Evolutionary conservation across 2,113 vertebrate species (phyloP).

Genomic region (Prunella fulvescens): DNA sequence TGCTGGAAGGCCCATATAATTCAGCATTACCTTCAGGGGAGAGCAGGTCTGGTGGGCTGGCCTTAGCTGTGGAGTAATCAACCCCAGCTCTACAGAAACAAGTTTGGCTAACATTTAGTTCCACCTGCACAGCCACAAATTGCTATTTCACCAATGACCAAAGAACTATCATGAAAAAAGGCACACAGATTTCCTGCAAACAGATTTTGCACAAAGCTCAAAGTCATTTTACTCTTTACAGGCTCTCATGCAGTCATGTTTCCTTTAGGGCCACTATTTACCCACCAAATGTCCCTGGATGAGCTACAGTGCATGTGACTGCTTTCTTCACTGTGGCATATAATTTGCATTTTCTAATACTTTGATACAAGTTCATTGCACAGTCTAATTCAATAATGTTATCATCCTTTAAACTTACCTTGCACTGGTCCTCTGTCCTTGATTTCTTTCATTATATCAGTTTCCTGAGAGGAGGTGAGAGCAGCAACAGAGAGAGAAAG

Average conservation of each 20-base stretch:
- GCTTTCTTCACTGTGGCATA: neutral
- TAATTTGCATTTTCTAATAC: neutral
- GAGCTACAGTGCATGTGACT: neutral
- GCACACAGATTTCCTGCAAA: neutral
- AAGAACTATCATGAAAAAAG: neutral
- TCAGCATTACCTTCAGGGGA: neutral
- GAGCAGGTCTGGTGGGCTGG: neutral
- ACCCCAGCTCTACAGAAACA: neutral
- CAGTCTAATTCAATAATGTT: neutral
- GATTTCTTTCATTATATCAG: conserved; percentile 79
- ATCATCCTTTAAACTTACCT: conserved; percentile 48
- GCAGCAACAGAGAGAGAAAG: neutral
- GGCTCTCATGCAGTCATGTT: neutral
- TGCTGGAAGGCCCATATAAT: neutral
- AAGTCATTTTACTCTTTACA: neutral
- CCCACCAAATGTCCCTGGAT: neutral
- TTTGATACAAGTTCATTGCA: neutral
- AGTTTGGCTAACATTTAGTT: neutral
- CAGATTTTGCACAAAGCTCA: neutral
- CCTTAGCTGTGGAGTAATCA: accelerated
- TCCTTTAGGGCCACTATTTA: neutral
- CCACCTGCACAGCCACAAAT: neutral
- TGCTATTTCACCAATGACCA: neutral
- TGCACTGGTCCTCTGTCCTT: conserved; percentile 78
- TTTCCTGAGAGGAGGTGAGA: conserved; percentile 61